These are phyloP conservation scores for Enteromius mattozi DNA, from an alignment of 2,797 vertebrate species.

Conservation along the genomic window DNA sequence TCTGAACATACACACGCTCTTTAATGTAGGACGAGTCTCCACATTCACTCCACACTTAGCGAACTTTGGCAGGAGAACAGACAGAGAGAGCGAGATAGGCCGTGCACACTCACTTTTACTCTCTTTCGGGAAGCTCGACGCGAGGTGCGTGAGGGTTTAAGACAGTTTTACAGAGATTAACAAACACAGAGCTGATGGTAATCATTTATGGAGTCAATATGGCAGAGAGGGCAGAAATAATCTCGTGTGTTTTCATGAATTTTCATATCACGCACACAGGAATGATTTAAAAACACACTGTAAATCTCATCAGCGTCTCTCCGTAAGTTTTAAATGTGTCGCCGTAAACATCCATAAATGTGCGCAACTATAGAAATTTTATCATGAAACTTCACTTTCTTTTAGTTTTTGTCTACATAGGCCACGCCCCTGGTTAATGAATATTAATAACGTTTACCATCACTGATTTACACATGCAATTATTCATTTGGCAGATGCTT, in stretches of 20 bases:
- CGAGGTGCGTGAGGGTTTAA: conserved; percentile 2
- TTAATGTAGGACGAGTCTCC: conserved; percentile 60
- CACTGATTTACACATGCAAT: background rate
- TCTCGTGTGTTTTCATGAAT: conserved; percentile 28
- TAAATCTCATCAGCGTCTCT: background rate
- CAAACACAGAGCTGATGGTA: conserved; percentile 37
- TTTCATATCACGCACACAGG: background rate
- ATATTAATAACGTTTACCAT: background rate
- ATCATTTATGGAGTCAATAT: conserved; percentile 40
- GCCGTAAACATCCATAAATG: background rate
- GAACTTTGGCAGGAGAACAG: conserved; percentile 49
- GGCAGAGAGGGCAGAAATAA: conserved; percentile 37
- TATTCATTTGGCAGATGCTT: background rate
- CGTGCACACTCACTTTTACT: background rate
- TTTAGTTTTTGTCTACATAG: background rate
- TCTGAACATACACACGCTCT: conserved; percentile 48
- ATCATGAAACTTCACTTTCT: background rate
- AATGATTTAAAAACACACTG: background rate
- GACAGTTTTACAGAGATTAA: conserved; percentile 39
- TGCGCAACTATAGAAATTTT: background rate
- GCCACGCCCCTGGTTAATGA: background rate
- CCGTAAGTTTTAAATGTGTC: background rate
- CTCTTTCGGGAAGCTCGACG: conserved; percentile 1
- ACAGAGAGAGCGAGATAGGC: background rate
- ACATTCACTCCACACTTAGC: conserved; percentile 36